Conservation (phyloP, 2,797 vertebrate species). For the Thunnus albacares region DNA sequence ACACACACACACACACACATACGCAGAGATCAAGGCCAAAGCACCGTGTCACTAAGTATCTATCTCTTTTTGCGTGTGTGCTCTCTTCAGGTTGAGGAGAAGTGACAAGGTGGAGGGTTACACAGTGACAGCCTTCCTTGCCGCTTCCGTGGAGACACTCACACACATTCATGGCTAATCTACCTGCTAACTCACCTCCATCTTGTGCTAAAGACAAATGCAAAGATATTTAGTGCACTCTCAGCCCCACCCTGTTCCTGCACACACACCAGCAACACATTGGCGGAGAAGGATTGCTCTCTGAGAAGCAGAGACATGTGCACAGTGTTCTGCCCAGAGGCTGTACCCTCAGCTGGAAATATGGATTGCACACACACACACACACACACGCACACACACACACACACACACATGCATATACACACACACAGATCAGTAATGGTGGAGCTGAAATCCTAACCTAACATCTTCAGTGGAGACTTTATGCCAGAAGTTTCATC, state of each 20-base stretch:
- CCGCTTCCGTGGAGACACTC: background rate
- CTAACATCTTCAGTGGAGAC: background rate
- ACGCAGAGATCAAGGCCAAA: background rate
- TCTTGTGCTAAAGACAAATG: background rate
- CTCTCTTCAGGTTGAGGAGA: slow-evolving; percentile 33
- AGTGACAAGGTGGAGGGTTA: slow-evolving; percentile 31
- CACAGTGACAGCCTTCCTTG: slow-evolving; percentile 19
- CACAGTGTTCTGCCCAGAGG: slow-evolving; percentile 7
- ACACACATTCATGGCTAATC: background rate
- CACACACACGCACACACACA: background rate
- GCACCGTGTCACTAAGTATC: slow-evolving; percentile 3
- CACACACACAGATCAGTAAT: slow-evolving; percentile 1
- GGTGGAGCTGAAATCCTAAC: slow-evolving; percentile 15
- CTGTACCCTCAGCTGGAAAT: slow-evolving; percentile 32
- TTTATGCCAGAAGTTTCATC: slow-evolving; percentile 22
- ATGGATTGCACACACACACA: slow-evolving; percentile 11
- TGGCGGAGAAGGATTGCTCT: slow-evolving; percentile 2
- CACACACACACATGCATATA: background rate
- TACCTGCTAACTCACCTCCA: slow-evolving; percentile 1
- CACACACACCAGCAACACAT: slow-evolving; percentile 3
- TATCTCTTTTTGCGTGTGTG: slow-evolving; percentile 5
- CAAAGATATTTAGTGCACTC: background rate
- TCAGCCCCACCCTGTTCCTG: background rate
- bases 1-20: slow-evolving; percentile 1
- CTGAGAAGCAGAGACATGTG: slow-evolving; percentile 3